Evolutionary conservation across 2,888 invertebrate genomes (phyloP), one percentile per base, ranked within the genome.

Genomic region (Dichetophora obliterata): DNA sequence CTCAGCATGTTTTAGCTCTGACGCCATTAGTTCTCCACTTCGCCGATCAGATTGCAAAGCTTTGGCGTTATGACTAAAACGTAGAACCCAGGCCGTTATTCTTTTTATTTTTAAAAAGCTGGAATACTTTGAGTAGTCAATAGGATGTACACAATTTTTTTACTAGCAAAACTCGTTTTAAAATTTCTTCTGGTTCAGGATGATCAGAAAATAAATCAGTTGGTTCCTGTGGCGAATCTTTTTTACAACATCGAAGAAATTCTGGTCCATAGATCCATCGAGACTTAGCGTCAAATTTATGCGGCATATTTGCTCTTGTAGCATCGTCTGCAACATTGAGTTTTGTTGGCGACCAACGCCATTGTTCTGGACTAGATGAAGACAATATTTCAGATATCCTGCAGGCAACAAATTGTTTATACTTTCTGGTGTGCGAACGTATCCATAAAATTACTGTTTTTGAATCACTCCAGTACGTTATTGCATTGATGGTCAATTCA

Each of bases 251-350:
- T 31, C 31, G 31, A 31, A 31, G 31, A 31, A 31, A 31, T 31
- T 31, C 31, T 31, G 31, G 31, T 16, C 50, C 50, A 6, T n/a
- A n/a, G 6, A 50, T 50, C 50, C 50, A 50, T 4, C 50, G 14
- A 16, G 50, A 50, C 3, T 50, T 50, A 50, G 57, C 78, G 76
- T 78, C 48, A 77, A 71, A 31, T 31, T 31, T 31, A 31, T 31
- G 31, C 31, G 31, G 31, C 5, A 31, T 31, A 31, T 31, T 31
- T 4, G 31, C 31, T 31, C 31, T 31, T 31, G 31, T 31, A 31
- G 31, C 31, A 4, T 31, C 31, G 31, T 31, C 31, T 31, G 31
- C 31, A 31, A 31, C 31, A 5, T 31, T 31, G 31, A 31, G 31
- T 3, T 31, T 31, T 31, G 31, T 31, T 5, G 5, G 31, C 5